Evolutionary conservation across 2,113 vertebrate species (phyloP), one percentile per base, ranked within the genome.

Genomic region (Aviceda subcristata): DNA sequence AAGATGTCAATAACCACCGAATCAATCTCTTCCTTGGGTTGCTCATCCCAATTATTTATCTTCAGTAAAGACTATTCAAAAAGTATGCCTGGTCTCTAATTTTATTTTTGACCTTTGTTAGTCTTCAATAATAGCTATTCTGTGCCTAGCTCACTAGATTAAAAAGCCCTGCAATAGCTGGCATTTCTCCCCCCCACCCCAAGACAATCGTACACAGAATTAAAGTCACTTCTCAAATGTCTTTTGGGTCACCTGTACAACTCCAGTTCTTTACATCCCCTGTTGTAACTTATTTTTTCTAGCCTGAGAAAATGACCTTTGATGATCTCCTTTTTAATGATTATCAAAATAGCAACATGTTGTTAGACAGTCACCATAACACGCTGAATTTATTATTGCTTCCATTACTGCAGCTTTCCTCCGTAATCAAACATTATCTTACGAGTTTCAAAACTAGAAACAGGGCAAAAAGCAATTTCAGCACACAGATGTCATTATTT

Each of bases 71-170:
- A 34, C 15, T 48, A 23, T 36, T 85, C 23, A 75, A 39, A 64
- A 84, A 43, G 6, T 22, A 72, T 29, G 34, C 9, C 38, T 57
- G 27, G 13, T 43, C 10, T 87, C 41, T 60, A 68, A 75, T 81
- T 87, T 90, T 71, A 68, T 64, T 91, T 95, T 87, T 89, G 6
- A 64, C 27, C 36, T 45, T 32, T 43, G 36, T 75, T 85, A 78
- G 51, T 85, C 69, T 88, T 75, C 30, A 82, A 1, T 30, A 9
- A 43, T 36, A 29, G 38, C 51, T 72, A 27, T 63, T 68, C 45
- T 56, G 29, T 90, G 36, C 36, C 27, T 78, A 56, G 66, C 56
- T 91, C 18, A 34, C 45, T 27, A 39, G 63, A 71, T 38, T 74
- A 34, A 80, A 94, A 77, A 77, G 9, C 45, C 34, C 39, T 91